Evolutionary conservation across 2,888 invertebrate genomes (phyloP).

Genomic region (Chirona hameri): DNA sequence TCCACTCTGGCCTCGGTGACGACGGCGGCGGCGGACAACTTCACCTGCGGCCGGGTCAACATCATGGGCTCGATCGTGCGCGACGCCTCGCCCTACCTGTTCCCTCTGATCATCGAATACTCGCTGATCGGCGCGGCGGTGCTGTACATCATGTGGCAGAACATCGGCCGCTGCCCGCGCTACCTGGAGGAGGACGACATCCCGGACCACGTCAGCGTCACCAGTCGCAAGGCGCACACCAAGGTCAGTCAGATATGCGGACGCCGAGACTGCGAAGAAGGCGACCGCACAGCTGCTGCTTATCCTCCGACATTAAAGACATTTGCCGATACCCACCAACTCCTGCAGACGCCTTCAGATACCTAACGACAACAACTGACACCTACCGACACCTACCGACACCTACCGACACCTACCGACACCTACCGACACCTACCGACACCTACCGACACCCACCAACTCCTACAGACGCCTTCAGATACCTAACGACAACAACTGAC

Average conservation of each 20-base stretch:
- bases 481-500: too few relatives aligned
- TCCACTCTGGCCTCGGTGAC: too few relatives aligned
- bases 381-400: too few relatives aligned
- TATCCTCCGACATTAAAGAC: too few relatives aligned
- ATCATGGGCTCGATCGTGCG: conserved; percentile 91
- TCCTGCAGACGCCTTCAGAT: too few relatives aligned
- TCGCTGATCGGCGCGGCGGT: conserved; percentile 92
- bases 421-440: too few relatives aligned
- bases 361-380: too few relatives aligned
- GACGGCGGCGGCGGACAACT: conserved; percentile 39
- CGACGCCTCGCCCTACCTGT: conserved; percentile 89
- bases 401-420: too few relatives aligned
- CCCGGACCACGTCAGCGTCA: conserved; percentile 38
- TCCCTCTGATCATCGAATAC: conserved; percentile 94
- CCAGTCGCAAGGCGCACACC: conserved; percentile 34
- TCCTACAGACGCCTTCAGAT: too few relatives aligned
- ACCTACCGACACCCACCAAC: too few relatives aligned
- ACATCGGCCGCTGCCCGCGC: conserved; percentile 83
- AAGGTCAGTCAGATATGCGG: conserved; percentile 1
- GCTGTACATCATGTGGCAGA: conserved; percentile 94
- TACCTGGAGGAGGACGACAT: conserved; percentile 46
- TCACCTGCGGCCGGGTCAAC: conserved; percentile 71
- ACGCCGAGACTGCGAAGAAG: background rate
- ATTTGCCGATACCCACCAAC: too few relatives aligned
- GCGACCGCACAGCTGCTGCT: too few relatives aligned